A percentile compares a stretch with the other conserved stretches of the same genome.
These are phyloP conservation scores for Pomacea maculata DNA, from an alignment of 1,140 invertebrate genomes.

Conservation along the genomic window DNA sequence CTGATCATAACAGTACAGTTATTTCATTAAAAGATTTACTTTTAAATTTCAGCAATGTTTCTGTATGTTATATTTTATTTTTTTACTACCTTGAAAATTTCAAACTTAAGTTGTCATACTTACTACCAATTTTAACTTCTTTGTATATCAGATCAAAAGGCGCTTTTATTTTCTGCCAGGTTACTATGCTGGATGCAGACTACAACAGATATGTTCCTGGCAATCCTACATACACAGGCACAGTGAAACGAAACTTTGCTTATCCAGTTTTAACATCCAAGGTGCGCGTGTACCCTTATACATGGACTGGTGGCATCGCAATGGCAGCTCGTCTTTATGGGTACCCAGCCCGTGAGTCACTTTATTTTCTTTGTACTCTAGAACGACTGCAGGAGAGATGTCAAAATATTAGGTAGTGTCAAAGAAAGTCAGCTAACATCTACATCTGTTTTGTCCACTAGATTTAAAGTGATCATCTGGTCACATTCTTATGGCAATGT, in stretches of 20 bases:
- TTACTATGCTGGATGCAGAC: constrained; percentile 18
- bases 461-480: too few relatives aligned
- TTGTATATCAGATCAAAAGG: background rate
- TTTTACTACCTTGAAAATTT: background rate
- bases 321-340: constrained; percentile 21
- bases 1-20: too few relatives aligned
- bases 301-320: constrained; percentile 1
- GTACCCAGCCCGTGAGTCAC: constrained; percentile 8
- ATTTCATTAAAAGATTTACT: background rate
- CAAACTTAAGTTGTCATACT: background rate
- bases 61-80: background rate
- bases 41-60: background rate
- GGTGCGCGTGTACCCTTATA: background rate
- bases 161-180: background rate
- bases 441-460: too few relatives aligned
- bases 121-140: background rate
- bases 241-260: constrained; percentile 13
- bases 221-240: background rate
- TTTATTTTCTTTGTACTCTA: too few relatives aligned
- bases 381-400: too few relatives aligned
- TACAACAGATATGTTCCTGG: constrained; percentile 2
- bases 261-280: constrained; percentile 14
- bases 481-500: too few relatives aligned
- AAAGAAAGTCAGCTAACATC: too few relatives aligned
- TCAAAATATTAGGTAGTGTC: too few relatives aligned